phyloP scores from a whole-genome alignment of 2,113 vertebrate species.

The Pteruthius melanotis region DNA sequence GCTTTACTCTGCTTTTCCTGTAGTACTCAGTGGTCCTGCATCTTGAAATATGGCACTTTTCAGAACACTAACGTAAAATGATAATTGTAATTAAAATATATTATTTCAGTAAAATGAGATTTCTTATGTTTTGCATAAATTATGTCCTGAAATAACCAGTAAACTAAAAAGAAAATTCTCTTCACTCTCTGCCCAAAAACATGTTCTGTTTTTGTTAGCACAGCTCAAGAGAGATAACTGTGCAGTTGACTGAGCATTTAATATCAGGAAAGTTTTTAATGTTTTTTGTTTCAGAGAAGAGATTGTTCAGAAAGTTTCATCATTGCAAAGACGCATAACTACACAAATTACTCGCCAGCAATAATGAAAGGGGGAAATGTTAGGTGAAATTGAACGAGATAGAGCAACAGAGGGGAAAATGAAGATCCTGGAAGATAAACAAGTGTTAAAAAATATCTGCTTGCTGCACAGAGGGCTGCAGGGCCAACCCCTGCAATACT shows the following conservation, averaged over 20 bases:
- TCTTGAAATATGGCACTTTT: not conserved
- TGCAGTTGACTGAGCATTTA: constrained; percentile 37
- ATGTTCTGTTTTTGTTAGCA: not conserved
- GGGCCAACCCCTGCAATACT: not conserved
- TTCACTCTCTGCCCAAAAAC: not conserved
- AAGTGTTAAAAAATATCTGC: not conserved
- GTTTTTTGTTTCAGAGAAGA: constrained; percentile 48
- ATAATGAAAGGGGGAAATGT: constrained; percentile 67
- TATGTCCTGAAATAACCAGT: not conserved
- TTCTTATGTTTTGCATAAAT: not conserved
- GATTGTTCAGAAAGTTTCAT: constrained; percentile 52
- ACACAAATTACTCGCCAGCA: constrained; percentile 64
- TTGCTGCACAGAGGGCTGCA: not conserved
- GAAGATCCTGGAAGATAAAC: constrained; percentile 46
- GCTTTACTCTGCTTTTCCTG: not conserved
- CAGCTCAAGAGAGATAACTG: not conserved
- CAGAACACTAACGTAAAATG: not conserved
- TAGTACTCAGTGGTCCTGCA: not conserved
- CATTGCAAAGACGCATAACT: constrained; percentile 50
- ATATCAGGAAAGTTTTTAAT: constrained; percentile 64
- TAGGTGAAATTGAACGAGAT: constrained; percentile 69
- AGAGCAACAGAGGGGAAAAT: constrained; percentile 49
- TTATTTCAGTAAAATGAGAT: not conserved
- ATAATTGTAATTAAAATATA: not conserved
- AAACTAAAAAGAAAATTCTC: not conserved